Evolutionary conservation across 2,113 vertebrate species (phyloP).

Genomic region (Microtus oregoni): DNA sequence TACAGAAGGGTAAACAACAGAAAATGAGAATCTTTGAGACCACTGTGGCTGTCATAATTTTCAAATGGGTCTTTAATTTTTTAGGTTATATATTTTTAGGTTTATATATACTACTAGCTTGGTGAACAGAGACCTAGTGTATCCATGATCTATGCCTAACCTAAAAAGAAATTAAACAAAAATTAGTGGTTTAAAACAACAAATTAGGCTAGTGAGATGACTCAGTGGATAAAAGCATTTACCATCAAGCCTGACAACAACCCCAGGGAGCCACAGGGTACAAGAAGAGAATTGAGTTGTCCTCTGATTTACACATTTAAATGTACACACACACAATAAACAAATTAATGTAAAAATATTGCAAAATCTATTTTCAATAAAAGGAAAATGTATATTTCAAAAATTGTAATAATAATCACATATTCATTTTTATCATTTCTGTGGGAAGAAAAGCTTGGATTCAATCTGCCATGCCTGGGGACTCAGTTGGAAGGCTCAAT

Average conservation of each 20-base stretch:
- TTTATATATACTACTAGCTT: neutral
- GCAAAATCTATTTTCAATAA: neutral
- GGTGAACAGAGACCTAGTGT: neutral
- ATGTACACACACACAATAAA: neutral
- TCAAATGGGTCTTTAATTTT: constrained; percentile 5
- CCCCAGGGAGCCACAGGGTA: neutral
- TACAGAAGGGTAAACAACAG: neutral
- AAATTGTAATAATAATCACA: neutral
- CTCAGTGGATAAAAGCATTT: neutral
- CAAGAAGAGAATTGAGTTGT: neutral
- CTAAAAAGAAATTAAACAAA: constrained; percentile 25
- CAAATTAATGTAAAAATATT: neutral
- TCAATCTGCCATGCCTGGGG: neutral
- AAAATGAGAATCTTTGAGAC: neutral
- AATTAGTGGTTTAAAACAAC: neutral
- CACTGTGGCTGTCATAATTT: constrained; percentile 11
- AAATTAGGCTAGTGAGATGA: neutral
- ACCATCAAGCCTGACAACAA: neutral
- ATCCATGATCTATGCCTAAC: neutral
- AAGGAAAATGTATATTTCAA: neutral
- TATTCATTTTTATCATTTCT: neutral
- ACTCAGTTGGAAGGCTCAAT: constrained; percentile 16
- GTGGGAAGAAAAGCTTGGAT: neutral
- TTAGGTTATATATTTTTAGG: neutral
- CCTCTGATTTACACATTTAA: neutral